Evolutionary conservation across 64 coral and sea anemone species (phyloP), one percentile per base, ranked within the genome.

Genomic region (Pocillopora damicornis): DNA sequence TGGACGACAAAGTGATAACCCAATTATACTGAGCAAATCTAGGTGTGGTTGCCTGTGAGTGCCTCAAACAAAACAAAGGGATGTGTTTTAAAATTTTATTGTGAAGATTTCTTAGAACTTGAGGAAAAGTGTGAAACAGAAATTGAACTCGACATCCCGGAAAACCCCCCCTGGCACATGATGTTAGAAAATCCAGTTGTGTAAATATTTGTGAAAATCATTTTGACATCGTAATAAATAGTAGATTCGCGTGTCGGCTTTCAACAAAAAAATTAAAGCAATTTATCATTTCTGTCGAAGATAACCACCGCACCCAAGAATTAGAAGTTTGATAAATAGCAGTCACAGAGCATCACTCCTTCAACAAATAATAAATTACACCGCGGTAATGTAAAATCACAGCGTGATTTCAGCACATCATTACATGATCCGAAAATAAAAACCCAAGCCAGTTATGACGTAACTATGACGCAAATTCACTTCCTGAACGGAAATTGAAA

Each of bases 401-500:
- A 77, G 75, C 38, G 17, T 57, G 75, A 22, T 57, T 15, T 45
- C 18, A 37, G 73, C 22, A 18, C 37, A 45, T 56, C 37, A 9
- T 56, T 77, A 56, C 13, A 18, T 11, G 22, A 23, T 20, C 7
- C 67, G 20, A 11, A 71, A 71, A 71, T 71, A 77, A 16, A 51
- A 56, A 18, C 51, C 22, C 57, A 6, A 30, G 18, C n/a, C 11
- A 25, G n/a, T 15, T 63, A 81, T 63, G 79, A 81, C 79, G 59
- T 61, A 63, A 10, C 16, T 61, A 34, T 81, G 79, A 81, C 79
- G 79, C 30, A 30, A 35, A 36, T 30, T 81, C 60, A 14, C 59
- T 81, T 73, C 81, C 81, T 85, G 38, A 58, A 45, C 65, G 81
- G 81, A 85, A 85, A 85, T 85, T 23, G 38, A 65, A 30, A 56